Percentiles rank a stretch among this genome's conserved stretches.
Evolutionary conservation across 2,888 invertebrate genomes (phyloP).

Genomic region (Anagyrus pseudococci): DNA sequence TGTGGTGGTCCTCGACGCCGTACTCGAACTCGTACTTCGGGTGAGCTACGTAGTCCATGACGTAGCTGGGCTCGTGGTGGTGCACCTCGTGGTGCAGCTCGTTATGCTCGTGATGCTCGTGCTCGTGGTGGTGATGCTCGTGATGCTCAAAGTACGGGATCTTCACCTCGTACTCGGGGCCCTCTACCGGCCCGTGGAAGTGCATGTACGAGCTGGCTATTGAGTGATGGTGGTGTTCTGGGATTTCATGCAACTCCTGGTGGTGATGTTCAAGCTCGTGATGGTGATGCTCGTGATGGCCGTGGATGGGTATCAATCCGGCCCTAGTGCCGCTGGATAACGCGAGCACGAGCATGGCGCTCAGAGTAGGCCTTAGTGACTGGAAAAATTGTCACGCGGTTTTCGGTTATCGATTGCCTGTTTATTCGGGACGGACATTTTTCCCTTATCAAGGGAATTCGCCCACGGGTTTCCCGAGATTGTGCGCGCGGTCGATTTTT

Average conservation of each 20-base stretch:
- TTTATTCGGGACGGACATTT: not conserved
- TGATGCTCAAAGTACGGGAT: slow-evolving; percentile 51
- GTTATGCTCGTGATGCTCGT: slow-evolving; percentile 44
- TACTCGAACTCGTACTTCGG: slow-evolving; percentile 57
- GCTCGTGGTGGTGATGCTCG: slow-evolving; percentile 42
- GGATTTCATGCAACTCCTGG: slow-evolving; percentile 14
- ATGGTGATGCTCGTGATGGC: slow-evolving; percentile 42
- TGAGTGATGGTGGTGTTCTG: slow-evolving; percentile 30
- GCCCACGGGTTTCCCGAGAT: too few species aligned
- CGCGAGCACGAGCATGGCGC: not conserved
- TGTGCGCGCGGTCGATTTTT: too few species aligned
- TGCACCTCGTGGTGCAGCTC: slow-evolving; percentile 40
- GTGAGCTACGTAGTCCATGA: slow-evolving; percentile 54
- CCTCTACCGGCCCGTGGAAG: slow-evolving; percentile 58
- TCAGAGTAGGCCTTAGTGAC: not conserved
- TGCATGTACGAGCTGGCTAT: slow-evolving; percentile 56
- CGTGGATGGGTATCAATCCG: slow-evolving; percentile 11
- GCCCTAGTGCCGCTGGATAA: not conserved
- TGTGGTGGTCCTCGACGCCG: slow-evolving; percentile 56
- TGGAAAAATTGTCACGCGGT: not conserved
- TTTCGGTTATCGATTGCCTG: not conserved
- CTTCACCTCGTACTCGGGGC: slow-evolving; percentile 56
- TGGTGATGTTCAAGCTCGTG: not conserved
- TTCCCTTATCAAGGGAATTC: not conserved
- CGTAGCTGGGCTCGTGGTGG: slow-evolving; percentile 43